A percentile compares a stretch with the other conserved stretches of the same genome.
These are phyloP conservation scores for Nymphalis urticae DNA, from an alignment of 2,888 invertebrate species.

Conservation along the genomic window DNA sequence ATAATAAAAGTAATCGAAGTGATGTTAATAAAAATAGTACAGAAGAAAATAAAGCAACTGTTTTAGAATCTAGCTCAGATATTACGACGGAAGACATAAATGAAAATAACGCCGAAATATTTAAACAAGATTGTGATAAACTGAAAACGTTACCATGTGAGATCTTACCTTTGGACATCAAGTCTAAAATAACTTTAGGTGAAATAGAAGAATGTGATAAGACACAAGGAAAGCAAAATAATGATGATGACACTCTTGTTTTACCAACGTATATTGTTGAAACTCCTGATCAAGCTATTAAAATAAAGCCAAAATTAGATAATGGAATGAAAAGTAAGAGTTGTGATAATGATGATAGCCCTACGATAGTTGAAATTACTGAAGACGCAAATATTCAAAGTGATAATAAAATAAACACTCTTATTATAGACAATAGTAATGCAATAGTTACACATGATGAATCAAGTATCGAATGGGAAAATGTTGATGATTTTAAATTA, in stretches of 20 bases:
- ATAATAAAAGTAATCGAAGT: slow-evolving; percentile 63
- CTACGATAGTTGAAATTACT: slow-evolving; percentile 70
- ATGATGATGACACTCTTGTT: slow-evolving; percentile 20
- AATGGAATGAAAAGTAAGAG: slow-evolving; percentile 72
- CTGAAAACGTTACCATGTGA: not conserved
- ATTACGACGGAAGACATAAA: slow-evolving; percentile 34
- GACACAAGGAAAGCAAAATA: slow-evolving; percentile 8
- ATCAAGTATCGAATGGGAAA: slow-evolving; percentile 83
- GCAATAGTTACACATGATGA: slow-evolving; percentile 84
- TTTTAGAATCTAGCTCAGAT: slow-evolving; percentile 30
- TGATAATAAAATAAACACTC: slow-evolving; percentile 53
- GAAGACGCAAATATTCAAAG: slow-evolving; percentile 50
- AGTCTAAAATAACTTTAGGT: not conserved
- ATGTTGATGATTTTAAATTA: slow-evolving; percentile 65
- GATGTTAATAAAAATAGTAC: slow-evolving; percentile 52
- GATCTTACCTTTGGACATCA: not conserved
- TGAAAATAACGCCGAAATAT: not conserved
- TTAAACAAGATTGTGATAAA: not conserved
- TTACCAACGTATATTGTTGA: slow-evolving; percentile 63
- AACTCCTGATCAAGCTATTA: slow-evolving; percentile 64
- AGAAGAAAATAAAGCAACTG: slow-evolving; percentile 50
- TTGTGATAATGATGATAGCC: slow-evolving; percentile 71
- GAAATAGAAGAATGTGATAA: not conserved
- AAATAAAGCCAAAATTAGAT: slow-evolving; percentile 60
- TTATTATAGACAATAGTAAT: slow-evolving; percentile 69